Percentiles rank a stretch among this genome's conserved stretches.
Conservation (phyloP, 2,113 vertebrate genomes). For the Girardinichthys multiradiatus region DNA sequence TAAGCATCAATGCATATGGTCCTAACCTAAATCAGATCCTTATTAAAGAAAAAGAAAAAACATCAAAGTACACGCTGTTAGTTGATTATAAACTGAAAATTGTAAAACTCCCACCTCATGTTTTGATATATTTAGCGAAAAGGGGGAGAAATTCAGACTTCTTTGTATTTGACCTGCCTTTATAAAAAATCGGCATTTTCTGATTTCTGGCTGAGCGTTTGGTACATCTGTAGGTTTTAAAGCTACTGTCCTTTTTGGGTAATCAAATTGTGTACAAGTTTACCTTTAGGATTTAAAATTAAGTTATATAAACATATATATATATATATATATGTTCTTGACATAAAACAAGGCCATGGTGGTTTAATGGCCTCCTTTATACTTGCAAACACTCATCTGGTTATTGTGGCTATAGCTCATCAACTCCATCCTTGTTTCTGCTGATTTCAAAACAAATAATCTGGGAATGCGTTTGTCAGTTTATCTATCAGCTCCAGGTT, state of each 20-base stretch:
- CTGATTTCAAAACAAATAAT: background rate
- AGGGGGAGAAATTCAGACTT: too few relatives aligned
- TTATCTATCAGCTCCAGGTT: background rate
- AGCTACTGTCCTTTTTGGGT: background rate
- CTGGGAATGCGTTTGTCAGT: background rate
- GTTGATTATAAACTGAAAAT: too few relatives aligned
- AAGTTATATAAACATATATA: background rate
- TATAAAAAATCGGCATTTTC: background rate
- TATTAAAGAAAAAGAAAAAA: too few relatives aligned
- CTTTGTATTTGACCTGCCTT: background rate
- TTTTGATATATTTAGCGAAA: too few relatives aligned
- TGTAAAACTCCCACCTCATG: background rate
- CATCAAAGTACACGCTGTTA: too few relatives aligned
- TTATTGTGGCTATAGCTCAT: background rate
- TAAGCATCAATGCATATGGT: too few relatives aligned
- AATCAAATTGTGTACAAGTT: background rate
- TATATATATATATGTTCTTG: too few relatives aligned
- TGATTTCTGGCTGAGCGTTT: background rate
- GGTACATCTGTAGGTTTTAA: background rate
- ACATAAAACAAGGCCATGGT: background rate
- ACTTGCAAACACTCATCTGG: background rate
- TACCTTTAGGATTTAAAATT: background rate
- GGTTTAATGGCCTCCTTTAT: background rate
- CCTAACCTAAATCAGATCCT: too few relatives aligned
- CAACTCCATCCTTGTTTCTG: background rate